Evolutionary conservation across 2,797 vertebrate species (phyloP), one percentile per base, ranked within the genome.

Genomic region (Paguma larvata): DNA sequence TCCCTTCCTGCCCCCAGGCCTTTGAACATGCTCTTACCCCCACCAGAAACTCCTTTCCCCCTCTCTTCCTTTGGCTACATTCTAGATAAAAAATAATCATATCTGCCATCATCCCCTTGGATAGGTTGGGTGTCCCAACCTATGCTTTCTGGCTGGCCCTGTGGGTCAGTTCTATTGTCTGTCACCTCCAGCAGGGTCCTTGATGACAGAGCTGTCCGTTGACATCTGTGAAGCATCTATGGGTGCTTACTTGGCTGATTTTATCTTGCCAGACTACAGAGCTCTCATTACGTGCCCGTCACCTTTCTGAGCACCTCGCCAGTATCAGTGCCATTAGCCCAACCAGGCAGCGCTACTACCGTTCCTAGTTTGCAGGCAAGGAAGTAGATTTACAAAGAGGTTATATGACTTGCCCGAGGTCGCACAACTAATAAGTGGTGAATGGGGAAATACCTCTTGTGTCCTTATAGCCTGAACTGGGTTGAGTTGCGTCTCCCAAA

Each of bases 401-500:
- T 62, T 15, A 15, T 2, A 14, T 1, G 51, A 80, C n/a, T 41
- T n/a, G 38, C 16, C 82, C 2, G 63, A 38, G 32, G 59, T 41
- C 30, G 38, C 65, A 80, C 0, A 14, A 19, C 38, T 51, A 34
- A 32, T n/a, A 48, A 25, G 38, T 11, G 18, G 34, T 56, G 25
- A 4, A 0, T 21, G 10, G 19, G 19, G 34, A 2, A 56, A 25
- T 1, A 30, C 12, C 2, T 77, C 30, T 14, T 2, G 2, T 0
- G 2, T 34, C 10, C 11, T 1, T 4, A 15, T 4, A 41, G 12
- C 27, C 32, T 3, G 13, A 70, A 18, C 3, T 30, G 15, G 21
- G 34, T 6, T 48, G 46, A 2, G 4, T 3, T 6, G 15, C 2
- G 8, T 6, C 38, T 46, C 12, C 44, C 9, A 6, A 79, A 62